Evolutionary conservation across 2,113 vertebrate genomes (phyloP).

Genomic region (Eretmochelys imbricata): DNA sequence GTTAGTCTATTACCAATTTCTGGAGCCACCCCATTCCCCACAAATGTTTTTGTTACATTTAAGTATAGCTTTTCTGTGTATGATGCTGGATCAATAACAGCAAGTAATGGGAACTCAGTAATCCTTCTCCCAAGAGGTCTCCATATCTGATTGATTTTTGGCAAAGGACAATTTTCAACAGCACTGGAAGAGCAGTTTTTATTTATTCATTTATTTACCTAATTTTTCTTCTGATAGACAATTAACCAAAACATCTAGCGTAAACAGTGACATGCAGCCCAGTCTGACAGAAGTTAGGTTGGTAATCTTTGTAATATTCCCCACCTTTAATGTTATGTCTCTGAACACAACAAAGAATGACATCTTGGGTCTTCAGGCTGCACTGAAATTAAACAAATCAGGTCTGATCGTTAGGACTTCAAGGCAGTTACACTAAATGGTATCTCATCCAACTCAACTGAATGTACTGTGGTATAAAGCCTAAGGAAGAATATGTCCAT

Average conservation of each 20-base stretch:
- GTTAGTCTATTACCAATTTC: not conserved
- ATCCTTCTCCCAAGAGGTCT: not conserved
- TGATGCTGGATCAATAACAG: not conserved
- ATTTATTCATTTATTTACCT: not conserved
- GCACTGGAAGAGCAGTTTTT: not conserved
- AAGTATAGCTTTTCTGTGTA: not conserved
- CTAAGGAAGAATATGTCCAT: not conserved
- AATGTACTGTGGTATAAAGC: not conserved
- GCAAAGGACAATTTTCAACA: not conserved
- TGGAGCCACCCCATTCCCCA: not conserved
- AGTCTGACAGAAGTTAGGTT: fast-evolving
- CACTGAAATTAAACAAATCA: not conserved
- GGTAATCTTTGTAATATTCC: not conserved
- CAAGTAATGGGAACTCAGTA: not conserved
- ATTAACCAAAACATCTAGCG: fast-evolving
- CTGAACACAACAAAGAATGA: not conserved
- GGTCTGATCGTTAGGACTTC: not conserved
- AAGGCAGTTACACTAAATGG: not conserved
- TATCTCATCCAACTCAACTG: not conserved
- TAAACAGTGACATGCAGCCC: not conserved
- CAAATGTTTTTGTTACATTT: not conserved
- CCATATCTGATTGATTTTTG: not conserved
- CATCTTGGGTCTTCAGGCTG: not conserved
- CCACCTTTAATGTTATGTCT: not conserved
- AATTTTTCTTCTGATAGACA: not conserved